These are phyloP conservation scores for Gymnosoma rotundatum DNA, from an alignment of 2,888 invertebrate species.

Conservation along the genomic window DNA sequence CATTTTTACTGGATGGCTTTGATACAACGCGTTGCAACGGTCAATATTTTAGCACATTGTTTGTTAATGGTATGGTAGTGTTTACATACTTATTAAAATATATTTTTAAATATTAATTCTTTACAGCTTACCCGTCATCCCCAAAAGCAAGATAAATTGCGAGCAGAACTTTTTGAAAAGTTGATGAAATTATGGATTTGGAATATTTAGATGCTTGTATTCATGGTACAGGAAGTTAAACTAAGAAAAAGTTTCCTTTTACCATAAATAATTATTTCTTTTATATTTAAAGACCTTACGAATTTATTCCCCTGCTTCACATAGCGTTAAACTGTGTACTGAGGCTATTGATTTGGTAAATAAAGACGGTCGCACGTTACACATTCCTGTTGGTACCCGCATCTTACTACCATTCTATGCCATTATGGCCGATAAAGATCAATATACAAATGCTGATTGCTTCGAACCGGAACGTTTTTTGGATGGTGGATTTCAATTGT, in stretches of 20 bases:
- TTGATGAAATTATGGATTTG: constrained; percentile 77
- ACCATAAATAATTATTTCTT: too few relatives aligned
- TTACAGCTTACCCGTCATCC: constrained; percentile 74
- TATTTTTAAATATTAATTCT: constrained; percentile 20
- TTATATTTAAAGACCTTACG: too few relatives aligned
- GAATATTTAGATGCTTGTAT: constrained; percentile 79
- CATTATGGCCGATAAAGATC: constrained; percentile 76
- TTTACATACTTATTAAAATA: neutral
- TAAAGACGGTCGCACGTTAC: too few relatives aligned
- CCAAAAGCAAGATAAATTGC: constrained; percentile 75
- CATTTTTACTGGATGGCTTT: constrained; percentile 81
- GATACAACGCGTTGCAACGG: constrained; percentile 78
- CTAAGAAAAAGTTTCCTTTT: too few relatives aligned
- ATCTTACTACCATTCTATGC: constrained; percentile 49
- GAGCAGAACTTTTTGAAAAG: constrained; percentile 74
- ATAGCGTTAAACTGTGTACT: too few relatives aligned
- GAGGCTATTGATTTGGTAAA: too few relatives aligned
- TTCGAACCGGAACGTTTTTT: constrained; percentile 77
- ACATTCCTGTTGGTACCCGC: too few relatives aligned
- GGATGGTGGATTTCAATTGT: constrained; percentile 70
- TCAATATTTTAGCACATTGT: constrained; percentile 74
- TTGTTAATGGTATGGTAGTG: constrained; percentile 73
- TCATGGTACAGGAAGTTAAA: constrained; percentile 74
- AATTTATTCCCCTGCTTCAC: too few relatives aligned
- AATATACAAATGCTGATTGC: constrained; percentile 74